These are phyloP conservation scores for Chrysocyon brachyurus DNA, from an alignment of 2,797 vertebrate species.

Conservation along the genomic window DNA sequence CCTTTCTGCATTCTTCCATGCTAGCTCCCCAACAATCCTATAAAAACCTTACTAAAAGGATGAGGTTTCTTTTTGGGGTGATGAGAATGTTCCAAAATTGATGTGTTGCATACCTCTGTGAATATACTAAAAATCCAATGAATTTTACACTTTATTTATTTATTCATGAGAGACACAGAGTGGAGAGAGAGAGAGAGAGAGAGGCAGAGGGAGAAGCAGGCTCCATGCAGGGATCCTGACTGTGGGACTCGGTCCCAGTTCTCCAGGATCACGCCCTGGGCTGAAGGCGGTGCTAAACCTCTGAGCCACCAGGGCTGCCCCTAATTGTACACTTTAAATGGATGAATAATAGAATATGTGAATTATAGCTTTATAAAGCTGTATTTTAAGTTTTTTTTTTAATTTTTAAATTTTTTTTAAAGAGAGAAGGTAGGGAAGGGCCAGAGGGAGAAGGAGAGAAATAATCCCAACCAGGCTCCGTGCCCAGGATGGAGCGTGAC, in stretches of 20 bases:
- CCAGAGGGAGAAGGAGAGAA: not conserved
- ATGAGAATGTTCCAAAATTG: conserved; percentile 28
- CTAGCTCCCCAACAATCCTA: not conserved
- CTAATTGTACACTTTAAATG: not conserved
- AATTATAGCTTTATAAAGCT: not conserved
- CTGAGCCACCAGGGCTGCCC: no score
- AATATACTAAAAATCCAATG: not conserved
- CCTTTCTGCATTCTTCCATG: not conserved
- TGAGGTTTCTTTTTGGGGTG: not conserved
- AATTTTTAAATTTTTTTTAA: not conserved
- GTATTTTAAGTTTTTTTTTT: not conserved
- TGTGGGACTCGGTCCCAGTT: no score
- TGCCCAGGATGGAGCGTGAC: not conserved
- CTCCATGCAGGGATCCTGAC: no score
- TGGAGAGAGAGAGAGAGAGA: no score
- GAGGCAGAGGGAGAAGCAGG: no score
- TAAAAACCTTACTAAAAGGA: not conserved
- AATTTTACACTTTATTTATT: not conserved
- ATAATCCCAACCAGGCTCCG: not conserved
- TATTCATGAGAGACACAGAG: no score
- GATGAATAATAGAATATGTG: not conserved
- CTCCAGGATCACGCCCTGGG: no score
- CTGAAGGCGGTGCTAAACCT: no score
- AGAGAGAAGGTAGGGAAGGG: no score
- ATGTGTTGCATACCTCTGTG: not conserved